A percentile compares a stretch with the other conserved stretches of the same genome.
These are phyloP conservation scores for Heterotis niloticus DNA, from an alignment of 2,113 vertebrate species.

Conservation along the genomic window DNA sequence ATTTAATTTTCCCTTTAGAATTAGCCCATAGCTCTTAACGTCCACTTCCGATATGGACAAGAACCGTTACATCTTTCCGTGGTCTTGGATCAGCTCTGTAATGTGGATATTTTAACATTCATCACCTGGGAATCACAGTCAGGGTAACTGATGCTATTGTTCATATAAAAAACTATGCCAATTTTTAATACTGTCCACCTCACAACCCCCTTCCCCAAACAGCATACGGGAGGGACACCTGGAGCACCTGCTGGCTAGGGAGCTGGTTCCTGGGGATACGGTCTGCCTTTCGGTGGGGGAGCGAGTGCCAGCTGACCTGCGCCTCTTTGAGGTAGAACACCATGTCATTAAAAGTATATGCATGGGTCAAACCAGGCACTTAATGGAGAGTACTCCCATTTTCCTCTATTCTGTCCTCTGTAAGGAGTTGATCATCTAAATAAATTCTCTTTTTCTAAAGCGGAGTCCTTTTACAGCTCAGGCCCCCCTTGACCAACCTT, in stretches of 20 bases:
- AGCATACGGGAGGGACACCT: conserved; percentile 83
- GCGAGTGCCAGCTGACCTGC: conserved; percentile 90
- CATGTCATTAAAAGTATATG: too few relatives aligned
- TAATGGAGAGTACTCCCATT: conserved; percentile 24
- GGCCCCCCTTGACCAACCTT: too few relatives aligned
- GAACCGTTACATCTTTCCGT: neutral
- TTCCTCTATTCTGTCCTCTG: neutral
- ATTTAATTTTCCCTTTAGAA: neutral
- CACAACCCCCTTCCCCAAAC: neutral
- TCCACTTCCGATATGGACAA: conserved; percentile 8
- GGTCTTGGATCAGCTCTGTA: neutral
- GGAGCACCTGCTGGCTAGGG: conserved; percentile 86
- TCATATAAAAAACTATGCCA: neutral
- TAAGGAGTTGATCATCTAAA: too few relatives aligned
- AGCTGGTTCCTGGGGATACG: conserved; percentile 93
- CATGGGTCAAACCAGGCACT: neutral
- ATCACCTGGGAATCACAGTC: neutral
- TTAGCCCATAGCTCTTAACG: neutral
- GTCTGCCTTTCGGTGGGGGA: conserved; percentile 91
- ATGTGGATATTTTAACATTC: neutral
- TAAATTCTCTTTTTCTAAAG: too few relatives aligned
- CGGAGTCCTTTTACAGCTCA: too few relatives aligned
- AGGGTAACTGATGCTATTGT: neutral
- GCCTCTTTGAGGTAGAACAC: conserved; percentile 83
- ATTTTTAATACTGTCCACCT: neutral